A percentile compares a stretch with the other conserved stretches of the same genome.
These are phyloP conservation scores for Otocyon megalotis DNA, from an alignment of 2,113 vertebrate species.

Conservation along the genomic window DNA sequence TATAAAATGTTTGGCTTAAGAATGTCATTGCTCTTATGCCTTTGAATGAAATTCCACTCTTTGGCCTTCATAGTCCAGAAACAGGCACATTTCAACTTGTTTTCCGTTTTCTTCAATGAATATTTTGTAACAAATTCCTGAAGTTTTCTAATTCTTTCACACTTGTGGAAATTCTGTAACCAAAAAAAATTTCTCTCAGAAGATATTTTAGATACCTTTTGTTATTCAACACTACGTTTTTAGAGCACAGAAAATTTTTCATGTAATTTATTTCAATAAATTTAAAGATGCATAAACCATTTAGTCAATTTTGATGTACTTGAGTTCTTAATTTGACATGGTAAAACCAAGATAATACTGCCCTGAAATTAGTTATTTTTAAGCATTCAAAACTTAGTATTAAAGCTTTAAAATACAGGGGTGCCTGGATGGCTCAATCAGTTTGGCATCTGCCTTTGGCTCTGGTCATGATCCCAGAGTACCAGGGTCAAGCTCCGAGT, in stretches of 20 bases:
- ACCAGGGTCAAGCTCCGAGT: no score
- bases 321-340: constrained; percentile 50
- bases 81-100: constrained; percentile 36
- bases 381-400: constrained; percentile 20
- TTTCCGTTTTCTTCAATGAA: constrained; percentile 75
- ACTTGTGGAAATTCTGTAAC: constrained; percentile 94
- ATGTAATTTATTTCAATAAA: constrained; percentile 60
- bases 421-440: no score
- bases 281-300: neutral
- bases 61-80: constrained; percentile 61
- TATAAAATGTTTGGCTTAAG: constrained; percentile 79
- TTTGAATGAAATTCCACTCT: constrained; percentile 64
- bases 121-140: constrained; percentile 87
- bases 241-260: constrained; percentile 23
- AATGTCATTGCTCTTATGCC: constrained; percentile 61
- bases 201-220: constrained; percentile 45
- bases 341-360: constrained; percentile 55
- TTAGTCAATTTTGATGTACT: constrained; percentile 49
- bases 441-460: no score
- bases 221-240: constrained; percentile 53
- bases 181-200: constrained; percentile 58
- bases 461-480: no score
- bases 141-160: constrained; percentile 95
- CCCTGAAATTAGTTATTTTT: constrained; percentile 59
- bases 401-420: constrained; percentile 17